Conservation (phyloP, 2,113 vertebrate species). For the Pterocles burchelli region DNA sequence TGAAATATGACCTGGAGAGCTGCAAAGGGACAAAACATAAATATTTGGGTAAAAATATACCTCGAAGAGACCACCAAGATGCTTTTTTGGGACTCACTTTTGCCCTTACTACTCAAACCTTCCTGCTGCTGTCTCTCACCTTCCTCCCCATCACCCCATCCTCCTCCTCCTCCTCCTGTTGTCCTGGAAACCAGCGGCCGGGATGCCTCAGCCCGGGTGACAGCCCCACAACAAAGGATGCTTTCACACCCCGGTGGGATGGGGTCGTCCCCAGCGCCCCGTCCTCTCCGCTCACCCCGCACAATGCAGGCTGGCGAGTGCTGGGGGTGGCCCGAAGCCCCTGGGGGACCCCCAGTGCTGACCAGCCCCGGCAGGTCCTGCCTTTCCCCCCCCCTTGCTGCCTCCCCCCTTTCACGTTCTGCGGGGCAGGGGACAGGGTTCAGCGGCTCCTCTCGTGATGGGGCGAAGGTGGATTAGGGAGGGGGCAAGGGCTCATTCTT, state of each 20-base stretch:
- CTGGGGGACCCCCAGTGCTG: not conserved
- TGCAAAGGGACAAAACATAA: not conserved
- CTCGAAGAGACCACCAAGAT: not conserved
- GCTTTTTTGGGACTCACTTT: rapidly evolving
- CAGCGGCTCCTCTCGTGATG: not conserved
- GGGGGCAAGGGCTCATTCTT: conserved; percentile 54
- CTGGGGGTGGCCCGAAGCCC: conserved; percentile 28
- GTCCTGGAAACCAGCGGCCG: conserved; percentile 59
- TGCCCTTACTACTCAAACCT: not conserved
- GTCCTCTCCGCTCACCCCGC: not conserved
- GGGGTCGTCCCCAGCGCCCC: not conserved
- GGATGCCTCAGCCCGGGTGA: conserved; percentile 27
- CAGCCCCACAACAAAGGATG: conserved; percentile 49
- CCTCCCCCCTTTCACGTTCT: not conserved
- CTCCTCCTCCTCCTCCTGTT: conserved; percentile 7
- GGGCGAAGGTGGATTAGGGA: conserved; percentile 3
- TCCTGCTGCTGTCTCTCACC: not conserved
- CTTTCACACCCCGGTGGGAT: conserved; percentile 25
- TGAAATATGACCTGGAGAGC: not conserved
- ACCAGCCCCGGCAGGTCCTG: not conserved
- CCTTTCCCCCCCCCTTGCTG: not conserved
- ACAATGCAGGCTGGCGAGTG: not conserved
- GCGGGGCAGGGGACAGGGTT: conserved; percentile 56
- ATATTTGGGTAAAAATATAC: not conserved
- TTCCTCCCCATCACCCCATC: not conserved